Percentiles rank a stretch among this genome's conserved stretches.
Evolutionary conservation across 2,888 invertebrate species (phyloP).

Genomic region (Diarsia brunnea): DNA sequence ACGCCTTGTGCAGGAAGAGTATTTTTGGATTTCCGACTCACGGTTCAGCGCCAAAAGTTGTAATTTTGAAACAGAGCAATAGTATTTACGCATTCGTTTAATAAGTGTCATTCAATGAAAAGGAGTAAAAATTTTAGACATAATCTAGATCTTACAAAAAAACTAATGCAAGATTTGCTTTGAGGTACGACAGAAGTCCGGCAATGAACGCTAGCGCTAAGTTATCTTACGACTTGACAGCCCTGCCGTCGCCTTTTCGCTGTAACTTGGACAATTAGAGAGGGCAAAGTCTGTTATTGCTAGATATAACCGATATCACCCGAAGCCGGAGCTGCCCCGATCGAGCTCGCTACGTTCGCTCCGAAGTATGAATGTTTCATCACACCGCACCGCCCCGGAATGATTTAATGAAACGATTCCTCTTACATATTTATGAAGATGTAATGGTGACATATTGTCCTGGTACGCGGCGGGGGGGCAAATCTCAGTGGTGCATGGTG

Average conservation of each 20-base stretch:
- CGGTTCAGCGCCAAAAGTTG: not conserved
- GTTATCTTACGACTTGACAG: conserved; percentile 26
- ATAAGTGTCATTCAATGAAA: not conserved
- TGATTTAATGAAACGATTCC: conserved; percentile 40
- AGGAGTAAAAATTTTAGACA: not conserved
- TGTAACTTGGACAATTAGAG: conserved; percentile 63
- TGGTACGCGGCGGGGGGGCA: not conserved
- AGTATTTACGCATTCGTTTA: not conserved
- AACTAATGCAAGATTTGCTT: not conserved
- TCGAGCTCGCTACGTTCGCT: conserved; percentile 38
- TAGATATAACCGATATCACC: conserved; percentile 46
- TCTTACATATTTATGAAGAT: conserved; percentile 47
- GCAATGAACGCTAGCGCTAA: not conserved
- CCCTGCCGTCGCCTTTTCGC: conserved; percentile 49
- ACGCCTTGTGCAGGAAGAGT: not conserved
- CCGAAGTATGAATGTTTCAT: conserved; percentile 58
- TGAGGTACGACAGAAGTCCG: not conserved
- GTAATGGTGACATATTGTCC: conserved; percentile 27
- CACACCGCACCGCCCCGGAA: conserved; percentile 17
- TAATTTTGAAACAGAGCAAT: not conserved
- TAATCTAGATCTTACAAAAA: not conserved
- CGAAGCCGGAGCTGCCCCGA: conserved; percentile 2
- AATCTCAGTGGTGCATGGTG: conserved; percentile 4
- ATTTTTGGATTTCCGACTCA: not conserved
- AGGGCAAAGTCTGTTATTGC: conserved; percentile 55